Evolutionary conservation across 1,140 invertebrate species (phyloP).

Genomic region (Dryas iulia): DNA sequence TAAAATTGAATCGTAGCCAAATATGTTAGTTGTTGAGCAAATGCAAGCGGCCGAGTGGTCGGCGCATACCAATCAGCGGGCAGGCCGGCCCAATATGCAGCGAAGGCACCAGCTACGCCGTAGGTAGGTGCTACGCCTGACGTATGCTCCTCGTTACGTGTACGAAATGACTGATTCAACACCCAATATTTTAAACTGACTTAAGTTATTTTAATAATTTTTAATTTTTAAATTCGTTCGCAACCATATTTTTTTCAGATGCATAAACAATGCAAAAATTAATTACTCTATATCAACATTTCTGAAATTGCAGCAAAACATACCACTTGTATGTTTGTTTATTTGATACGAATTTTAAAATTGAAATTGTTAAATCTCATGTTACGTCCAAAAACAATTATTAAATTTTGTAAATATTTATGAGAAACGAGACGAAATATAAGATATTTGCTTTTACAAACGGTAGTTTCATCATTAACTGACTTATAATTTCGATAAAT

Average conservation of each 20-base stretch:
- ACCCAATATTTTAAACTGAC: neutral
- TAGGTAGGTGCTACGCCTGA: conserved; percentile 52
- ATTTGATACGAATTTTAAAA: neutral
- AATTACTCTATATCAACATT: conserved; percentile 7
- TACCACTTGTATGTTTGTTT: conserved; percentile 1
- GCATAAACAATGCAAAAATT: neutral
- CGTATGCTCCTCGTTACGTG: conserved; percentile 29
- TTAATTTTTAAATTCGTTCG: neutral
- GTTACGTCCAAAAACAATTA: neutral
- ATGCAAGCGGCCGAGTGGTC: conserved; percentile 47
- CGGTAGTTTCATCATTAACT: neutral
- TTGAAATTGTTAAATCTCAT: neutral
- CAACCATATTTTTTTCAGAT: neutral
- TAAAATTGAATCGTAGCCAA: conserved; percentile 75
- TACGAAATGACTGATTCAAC: conserved; percentile 14
- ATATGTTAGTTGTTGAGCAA: conserved; percentile 66
- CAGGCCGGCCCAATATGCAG: conserved; percentile 34
- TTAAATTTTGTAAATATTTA: neutral
- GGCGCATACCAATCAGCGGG: conserved; percentile 61
- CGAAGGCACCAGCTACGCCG: conserved; percentile 53
- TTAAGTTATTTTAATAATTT: neutral
- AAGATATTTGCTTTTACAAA: neutral
- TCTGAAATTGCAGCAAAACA: conserved; percentile 5
- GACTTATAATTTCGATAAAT: conserved; percentile 61
- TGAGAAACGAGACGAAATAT: neutral